Evolutionary conservation across 2,113 vertebrate genomes (phyloP), one percentile per base, ranked within the genome.

Genomic region (Todiramphus chloris): DNA sequence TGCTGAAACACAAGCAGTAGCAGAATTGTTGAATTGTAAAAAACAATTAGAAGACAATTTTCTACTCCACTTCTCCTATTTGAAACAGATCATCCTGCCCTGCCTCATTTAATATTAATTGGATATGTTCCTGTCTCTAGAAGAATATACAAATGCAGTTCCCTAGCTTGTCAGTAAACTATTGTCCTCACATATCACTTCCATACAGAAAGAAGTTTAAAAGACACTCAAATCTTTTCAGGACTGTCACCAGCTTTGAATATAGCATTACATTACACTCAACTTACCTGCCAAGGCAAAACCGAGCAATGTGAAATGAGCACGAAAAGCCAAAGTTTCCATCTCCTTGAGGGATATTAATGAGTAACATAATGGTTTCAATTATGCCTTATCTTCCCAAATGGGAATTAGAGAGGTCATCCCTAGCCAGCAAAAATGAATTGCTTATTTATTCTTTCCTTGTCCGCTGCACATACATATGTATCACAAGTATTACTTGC

Each of bases 91-190:
- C 66, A 91, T 84, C 58, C 80, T 90, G 66, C 80, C 69, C 53
- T 93, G 86, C 64, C 43, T 96, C 96, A 94, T 92, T 96, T 90
- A 89, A 76, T 89, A 92, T 96, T 87, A 85, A 95, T 90, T 83
- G 72, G 53, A 21, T 88, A 74, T n/a, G 56, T 70, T 86, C 50
- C 80, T 73, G 35, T 75, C 53, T 83, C 76, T 50, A 79, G 88
- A 72, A 96, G 62, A 81, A 96, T 93, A 88, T 33, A 90, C 19
- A 94, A 90, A 76, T 18, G 90, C 73, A 93, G 48, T 13, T 84
- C 56, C 69, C 81, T 75, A 48, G 31, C 33, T 41, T 75, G 83
- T 81, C 83, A 75, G 89, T 93, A 87, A 93, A 79, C 46, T 21
- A 25, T 8, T 92, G 83, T 72, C 53, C 76, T 87, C 73, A 72